Percentiles rank a stretch among this genome's conserved stretches.
Conservation (phyloP, 1,140 invertebrate genomes). For the Drosophila busckii region DNA sequence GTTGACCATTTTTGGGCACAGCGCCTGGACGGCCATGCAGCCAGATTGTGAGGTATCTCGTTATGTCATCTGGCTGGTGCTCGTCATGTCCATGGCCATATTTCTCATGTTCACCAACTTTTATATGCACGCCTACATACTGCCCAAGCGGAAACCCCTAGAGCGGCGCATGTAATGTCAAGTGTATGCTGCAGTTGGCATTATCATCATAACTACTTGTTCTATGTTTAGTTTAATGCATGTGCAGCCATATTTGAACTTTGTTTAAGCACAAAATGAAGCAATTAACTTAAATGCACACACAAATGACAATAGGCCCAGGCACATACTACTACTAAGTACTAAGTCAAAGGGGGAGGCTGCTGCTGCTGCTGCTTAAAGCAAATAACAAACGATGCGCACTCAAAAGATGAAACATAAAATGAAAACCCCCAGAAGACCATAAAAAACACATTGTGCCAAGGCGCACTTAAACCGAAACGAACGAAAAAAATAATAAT, state of each 20-base stretch:
- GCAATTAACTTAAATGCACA: slow-evolving; percentile 47
- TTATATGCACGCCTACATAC: slow-evolving; percentile 80
- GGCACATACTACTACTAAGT: slow-evolving; percentile 31
- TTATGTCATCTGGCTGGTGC: slow-evolving; percentile 81
- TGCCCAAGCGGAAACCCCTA: slow-evolving; percentile 36
- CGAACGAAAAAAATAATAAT: slow-evolving; percentile 16
- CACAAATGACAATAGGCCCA: slow-evolving; percentile 42
- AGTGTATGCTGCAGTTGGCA: too few species aligned
- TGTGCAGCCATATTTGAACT: too few species aligned
- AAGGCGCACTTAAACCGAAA: slow-evolving; percentile 57
- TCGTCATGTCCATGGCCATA: slow-evolving; percentile 82
- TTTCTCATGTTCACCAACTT: slow-evolving; percentile 90
- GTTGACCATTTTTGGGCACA: slow-evolving; percentile 82
- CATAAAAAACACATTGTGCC: slow-evolving; percentile 74
- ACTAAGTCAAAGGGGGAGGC: too few species aligned
- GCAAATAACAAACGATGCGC: slow-evolving; percentile 57
- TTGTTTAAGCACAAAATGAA: slow-evolving; percentile 43
- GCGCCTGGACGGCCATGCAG: slow-evolving; percentile 82
- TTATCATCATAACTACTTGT: too few species aligned
- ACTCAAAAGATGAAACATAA: slow-evolving; percentile 75
- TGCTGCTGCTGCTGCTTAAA: slow-evolving; percentile 56
- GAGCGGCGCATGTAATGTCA: neutral
- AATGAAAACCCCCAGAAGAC: slow-evolving; percentile 54
- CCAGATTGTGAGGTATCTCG: slow-evolving; percentile 81
- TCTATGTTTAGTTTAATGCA: too few species aligned